These are phyloP conservation scores for Gasterosteus nipponicus DNA, from an alignment of 2,113 vertebrate genomes.

Conservation along the genomic window DNA sequence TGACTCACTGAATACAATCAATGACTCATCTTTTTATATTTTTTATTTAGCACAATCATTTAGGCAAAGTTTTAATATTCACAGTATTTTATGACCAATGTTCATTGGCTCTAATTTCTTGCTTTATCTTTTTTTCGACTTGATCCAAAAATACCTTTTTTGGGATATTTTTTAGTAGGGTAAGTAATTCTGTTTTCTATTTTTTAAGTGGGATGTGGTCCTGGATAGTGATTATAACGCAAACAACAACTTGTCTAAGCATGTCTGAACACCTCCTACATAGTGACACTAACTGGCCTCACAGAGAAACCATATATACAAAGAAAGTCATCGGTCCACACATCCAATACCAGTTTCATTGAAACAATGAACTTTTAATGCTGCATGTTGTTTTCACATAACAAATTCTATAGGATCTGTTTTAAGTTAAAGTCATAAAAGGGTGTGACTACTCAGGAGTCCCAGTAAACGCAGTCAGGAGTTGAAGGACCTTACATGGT, in stretches of 20 bases:
- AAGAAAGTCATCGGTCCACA: not conserved
- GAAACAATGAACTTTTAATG: not conserved
- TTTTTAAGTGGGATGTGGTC: not conserved
- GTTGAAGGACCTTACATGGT: not conserved
- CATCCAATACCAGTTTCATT: not conserved
- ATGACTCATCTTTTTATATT: not conserved
- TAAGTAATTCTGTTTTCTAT: not conserved
- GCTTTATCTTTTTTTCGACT: too few species aligned
- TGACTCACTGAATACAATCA: not conserved
- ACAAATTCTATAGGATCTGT: not conserved
- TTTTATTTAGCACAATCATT: not conserved
- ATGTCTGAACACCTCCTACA: constrained; percentile 44
- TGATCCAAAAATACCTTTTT: too few species aligned
- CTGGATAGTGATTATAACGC: not conserved
- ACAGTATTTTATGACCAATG: not conserved
- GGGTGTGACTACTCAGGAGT: constrained; percentile 17
- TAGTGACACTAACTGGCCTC: not conserved
- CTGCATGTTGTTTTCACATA: not conserved
- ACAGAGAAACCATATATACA: constrained; percentile 3
- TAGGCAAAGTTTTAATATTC: not conserved
- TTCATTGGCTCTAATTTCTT: too few species aligned
- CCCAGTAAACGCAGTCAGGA: constrained; percentile 15
- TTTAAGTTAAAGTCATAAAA: not conserved
- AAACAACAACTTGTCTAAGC: constrained; percentile 42
- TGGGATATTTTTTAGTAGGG: not conserved